A percentile compares a stretch with the other conserved stretches of the same genome.
These are phyloP conservation scores for Acronicta leporina DNA, from an alignment of 2,888 invertebrate genomes.

Conservation along the genomic window DNA sequence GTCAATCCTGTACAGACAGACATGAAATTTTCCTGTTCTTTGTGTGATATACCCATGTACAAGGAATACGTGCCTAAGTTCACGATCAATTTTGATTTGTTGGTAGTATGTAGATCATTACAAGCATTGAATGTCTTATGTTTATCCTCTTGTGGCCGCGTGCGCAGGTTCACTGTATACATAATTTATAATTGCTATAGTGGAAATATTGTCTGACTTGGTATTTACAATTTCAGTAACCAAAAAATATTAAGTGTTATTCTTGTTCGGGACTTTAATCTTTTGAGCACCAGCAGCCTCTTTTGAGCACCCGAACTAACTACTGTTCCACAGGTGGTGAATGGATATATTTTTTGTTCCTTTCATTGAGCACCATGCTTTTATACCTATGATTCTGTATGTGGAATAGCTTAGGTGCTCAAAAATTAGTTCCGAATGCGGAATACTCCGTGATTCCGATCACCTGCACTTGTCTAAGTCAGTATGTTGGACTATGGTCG, in stretches of 20 bases:
- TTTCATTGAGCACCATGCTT: too few species aligned
- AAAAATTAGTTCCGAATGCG: too few species aligned
- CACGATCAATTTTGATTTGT: conserved; percentile 76
- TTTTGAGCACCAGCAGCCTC: too few species aligned
- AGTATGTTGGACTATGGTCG: background rate
- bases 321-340: too few species aligned
- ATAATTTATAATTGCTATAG: conserved; percentile 49
- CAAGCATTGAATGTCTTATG: conserved; percentile 66
- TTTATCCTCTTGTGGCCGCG: conserved; percentile 64
- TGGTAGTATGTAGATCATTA: conserved; percentile 70
- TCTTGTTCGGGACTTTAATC: too few species aligned
- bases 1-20: conserved; percentile 64
- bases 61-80: conserved; percentile 70
- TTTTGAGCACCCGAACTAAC: too few species aligned
- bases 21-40: conserved; percentile 80
- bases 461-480: background rate
- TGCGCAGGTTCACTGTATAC: conserved; percentile 44
- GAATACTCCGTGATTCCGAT: too few species aligned
- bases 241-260: background rate
- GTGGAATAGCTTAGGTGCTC: too few species aligned
- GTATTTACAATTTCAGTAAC: background rate
- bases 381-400: too few species aligned
- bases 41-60: conserved; percentile 70
- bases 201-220: conserved; percentile 3
- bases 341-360: too few species aligned